These are phyloP conservation scores for Macquaria australasica DNA, from an alignment of 2,113 vertebrate genomes.

Conservation along the genomic window DNA sequence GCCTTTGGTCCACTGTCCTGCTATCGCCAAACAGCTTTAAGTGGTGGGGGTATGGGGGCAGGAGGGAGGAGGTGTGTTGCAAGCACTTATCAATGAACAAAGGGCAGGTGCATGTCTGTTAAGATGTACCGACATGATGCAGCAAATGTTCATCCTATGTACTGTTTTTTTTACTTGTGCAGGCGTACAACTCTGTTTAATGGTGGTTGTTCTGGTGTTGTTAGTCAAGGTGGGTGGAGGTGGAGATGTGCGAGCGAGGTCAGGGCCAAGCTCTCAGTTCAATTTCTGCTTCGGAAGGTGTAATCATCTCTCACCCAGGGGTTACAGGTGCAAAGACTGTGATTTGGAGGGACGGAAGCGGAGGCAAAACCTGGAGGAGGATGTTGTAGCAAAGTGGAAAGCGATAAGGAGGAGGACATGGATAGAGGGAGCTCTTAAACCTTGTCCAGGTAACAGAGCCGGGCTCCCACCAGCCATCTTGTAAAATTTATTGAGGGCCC, in stretches of 20 bases:
- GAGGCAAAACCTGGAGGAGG: constrained; percentile 43
- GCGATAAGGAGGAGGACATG: constrained; percentile 38
- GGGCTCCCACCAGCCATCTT: constrained; percentile 27
- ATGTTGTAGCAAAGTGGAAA: constrained; percentile 37
- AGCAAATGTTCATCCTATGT: background rate
- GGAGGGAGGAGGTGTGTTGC: background rate
- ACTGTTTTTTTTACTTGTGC: background rate
- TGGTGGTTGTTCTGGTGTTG: background rate
- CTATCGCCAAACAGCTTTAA: constrained; percentile 28
- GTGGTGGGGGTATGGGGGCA: background rate
- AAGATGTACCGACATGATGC: background rate
- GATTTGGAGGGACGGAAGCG: constrained; percentile 68
- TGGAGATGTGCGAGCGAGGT: constrained; percentile 49
- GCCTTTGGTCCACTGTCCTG: constrained; percentile 40
- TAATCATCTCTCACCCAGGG: constrained; percentile 78
- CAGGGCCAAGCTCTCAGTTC: constrained; percentile 67
- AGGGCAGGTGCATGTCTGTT: background rate
- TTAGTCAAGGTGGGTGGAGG: constrained; percentile 44
- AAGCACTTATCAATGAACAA: constrained; percentile 15
- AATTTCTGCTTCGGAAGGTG: constrained; percentile 75
- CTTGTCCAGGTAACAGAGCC: constrained; percentile 31
- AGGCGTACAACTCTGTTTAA: background rate
- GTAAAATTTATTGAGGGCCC: constrained; percentile 55
- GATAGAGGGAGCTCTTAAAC: constrained; percentile 43
- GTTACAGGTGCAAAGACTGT: constrained; percentile 76